These are phyloP conservation scores for Mythimna impura DNA, from an alignment of 2,888 invertebrate genomes.

Conservation along the genomic window DNA sequence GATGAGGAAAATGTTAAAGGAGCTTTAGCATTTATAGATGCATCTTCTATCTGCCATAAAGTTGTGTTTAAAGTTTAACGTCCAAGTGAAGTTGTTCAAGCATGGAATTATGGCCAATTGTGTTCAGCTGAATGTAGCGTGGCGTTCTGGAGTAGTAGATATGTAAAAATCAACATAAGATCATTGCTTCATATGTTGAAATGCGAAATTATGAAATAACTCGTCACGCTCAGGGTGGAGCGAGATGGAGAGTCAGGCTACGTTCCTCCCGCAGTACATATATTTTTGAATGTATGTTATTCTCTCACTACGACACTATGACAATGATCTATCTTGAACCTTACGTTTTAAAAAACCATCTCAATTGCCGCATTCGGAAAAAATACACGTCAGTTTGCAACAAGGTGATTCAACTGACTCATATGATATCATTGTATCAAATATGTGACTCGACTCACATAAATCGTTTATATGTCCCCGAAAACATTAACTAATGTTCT, in stretches of 20 bases:
- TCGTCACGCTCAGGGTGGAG: too few relatives aligned
- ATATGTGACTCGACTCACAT: not conserved
- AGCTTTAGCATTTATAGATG: constrained; percentile 2
- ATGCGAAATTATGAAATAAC: constrained; percentile 7
- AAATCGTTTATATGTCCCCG: constrained; percentile 3
- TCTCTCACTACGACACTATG: not conserved
- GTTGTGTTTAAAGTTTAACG: not conserved
- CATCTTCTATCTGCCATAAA: not conserved
- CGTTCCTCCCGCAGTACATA: too few relatives aligned
- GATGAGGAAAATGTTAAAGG: constrained; percentile 36
- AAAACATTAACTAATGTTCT: constrained; percentile 18
- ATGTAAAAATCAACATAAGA: not conserved
- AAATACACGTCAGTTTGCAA: not conserved
- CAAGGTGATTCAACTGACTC: not conserved
- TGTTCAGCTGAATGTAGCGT: not conserved
- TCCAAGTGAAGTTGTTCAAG: not conserved
- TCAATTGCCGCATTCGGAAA: not conserved
- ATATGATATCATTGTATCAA: not conserved
- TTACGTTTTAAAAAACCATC: not conserved
- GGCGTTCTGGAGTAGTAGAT: not conserved
- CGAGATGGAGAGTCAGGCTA: too few relatives aligned
- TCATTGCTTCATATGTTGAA: constrained; percentile 20
- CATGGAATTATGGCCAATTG: not conserved
- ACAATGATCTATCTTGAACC: constrained; percentile 7
- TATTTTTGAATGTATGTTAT: not conserved